Evolutionary conservation across 2,888 invertebrate genomes (phyloP).

Genomic region (Congeria kusceri): DNA sequence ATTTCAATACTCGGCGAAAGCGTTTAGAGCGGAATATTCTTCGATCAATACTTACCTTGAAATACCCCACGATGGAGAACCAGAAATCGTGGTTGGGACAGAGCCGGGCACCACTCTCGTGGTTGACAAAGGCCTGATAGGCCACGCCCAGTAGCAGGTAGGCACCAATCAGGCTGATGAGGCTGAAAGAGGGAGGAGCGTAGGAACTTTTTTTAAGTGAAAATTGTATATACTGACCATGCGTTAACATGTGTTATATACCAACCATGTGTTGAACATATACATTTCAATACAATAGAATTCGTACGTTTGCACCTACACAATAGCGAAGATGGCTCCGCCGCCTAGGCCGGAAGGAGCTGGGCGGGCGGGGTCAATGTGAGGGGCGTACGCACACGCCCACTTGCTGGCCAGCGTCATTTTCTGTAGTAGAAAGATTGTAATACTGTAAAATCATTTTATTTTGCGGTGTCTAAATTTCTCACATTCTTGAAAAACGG

Average conservation of each 20-base stretch:
- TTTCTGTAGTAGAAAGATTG: conserved; percentile 40
- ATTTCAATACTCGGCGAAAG: too few species aligned
- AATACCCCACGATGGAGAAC: conserved; percentile 29
- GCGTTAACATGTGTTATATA: too few species aligned
- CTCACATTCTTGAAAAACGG: too few species aligned
- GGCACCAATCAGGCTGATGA: conserved; percentile 44
- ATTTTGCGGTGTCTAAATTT: too few species aligned
- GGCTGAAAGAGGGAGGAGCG: conserved; percentile 46
- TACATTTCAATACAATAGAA: background rate
- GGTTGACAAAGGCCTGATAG: conserved; percentile 44
- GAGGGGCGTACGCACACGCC: conserved; percentile 48
- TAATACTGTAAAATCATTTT: too few species aligned
- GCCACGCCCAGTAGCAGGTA: conserved; percentile 48
- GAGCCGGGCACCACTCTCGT: conserved; percentile 39
- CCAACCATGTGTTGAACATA: too few species aligned
- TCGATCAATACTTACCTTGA: conserved; percentile 34
- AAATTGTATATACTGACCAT: too few species aligned
- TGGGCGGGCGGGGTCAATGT: conserved; percentile 22
- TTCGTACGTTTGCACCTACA: conserved; percentile 54
- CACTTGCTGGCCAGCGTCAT: conserved; percentile 40
- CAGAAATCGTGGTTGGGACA: conserved; percentile 58
- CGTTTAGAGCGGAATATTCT: too few species aligned
- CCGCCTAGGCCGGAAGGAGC: conserved; percentile 18
- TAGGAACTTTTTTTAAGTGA: too few species aligned
- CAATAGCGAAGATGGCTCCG: conserved; percentile 54